These are phyloP conservation scores for Crocuta crocuta DNA, from an alignment of 2,113 vertebrate species.

Conservation along the genomic window DNA sequence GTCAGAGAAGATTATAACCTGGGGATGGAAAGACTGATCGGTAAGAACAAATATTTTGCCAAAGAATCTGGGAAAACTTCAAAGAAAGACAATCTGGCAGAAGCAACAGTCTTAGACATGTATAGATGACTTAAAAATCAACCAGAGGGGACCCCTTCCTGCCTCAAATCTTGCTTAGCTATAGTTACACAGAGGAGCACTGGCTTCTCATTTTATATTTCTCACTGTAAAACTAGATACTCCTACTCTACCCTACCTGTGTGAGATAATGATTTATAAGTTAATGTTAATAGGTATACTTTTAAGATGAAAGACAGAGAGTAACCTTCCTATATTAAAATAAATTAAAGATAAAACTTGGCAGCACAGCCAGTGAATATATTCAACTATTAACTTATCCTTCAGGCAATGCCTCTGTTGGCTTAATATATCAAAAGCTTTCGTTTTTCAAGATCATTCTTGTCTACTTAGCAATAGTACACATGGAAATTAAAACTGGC, in stretches of 20 bases:
- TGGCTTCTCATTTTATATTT: constrained; percentile 40
- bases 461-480: constrained; percentile 41
- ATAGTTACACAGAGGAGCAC: neutral
- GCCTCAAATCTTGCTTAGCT: neutral
- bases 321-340: constrained; percentile 62
- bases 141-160: neutral
- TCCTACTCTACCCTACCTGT: neutral
- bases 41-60: neutral
- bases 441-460: constrained; percentile 66
- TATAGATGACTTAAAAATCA: neutral
- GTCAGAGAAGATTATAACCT: neutral
- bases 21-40: neutral
- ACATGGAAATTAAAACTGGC: constrained; percentile 30
- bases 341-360: constrained; percentile 70
- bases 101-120: neutral
- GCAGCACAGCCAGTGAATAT: constrained; percentile 37
- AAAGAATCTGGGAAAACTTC: constrained; percentile 16
- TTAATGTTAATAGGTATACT: constrained; percentile 43
- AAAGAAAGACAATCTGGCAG: neutral
- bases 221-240: constrained; percentile 47
- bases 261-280: constrained; percentile 58
- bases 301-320: constrained; percentile 67
- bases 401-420: constrained; percentile 58
- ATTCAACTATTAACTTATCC: constrained; percentile 65
- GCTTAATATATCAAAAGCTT: constrained; percentile 69